A percentile compares a stretch with the other conserved stretches of the same genome.
Conservation (phyloP, 1,140 invertebrate species). For the Mycetomoellerius zeteki region DNA sequence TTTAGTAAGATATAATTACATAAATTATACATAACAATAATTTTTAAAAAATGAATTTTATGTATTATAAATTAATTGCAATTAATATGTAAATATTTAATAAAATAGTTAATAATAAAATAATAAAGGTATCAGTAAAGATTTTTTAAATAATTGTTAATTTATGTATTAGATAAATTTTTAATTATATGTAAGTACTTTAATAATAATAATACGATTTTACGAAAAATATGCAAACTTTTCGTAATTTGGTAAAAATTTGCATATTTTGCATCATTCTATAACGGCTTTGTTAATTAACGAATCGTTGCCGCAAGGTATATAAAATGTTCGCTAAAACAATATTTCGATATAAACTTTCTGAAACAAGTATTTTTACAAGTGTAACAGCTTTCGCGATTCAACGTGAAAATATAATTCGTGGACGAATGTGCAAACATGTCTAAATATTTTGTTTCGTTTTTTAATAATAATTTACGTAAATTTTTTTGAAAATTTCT, state of each 20-base stretch:
- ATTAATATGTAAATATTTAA: neutral
- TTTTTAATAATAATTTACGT: conserved; percentile 18
- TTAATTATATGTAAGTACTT: neutral
- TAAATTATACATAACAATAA: neutral
- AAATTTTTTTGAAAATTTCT: conserved; percentile 13
- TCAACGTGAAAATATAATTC: conserved; percentile 46
- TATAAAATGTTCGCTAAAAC: conserved; percentile 28
- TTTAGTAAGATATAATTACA: neutral
- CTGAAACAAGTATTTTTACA: conserved; percentile 48
- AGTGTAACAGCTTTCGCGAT: conserved; percentile 14
- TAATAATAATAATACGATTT: neutral
- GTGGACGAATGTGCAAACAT: conserved; percentile 47
- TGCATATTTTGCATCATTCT: conserved; percentile 30
- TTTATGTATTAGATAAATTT: neutral
- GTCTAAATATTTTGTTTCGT: conserved; percentile 5
- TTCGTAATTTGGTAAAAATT: conserved; percentile 8
- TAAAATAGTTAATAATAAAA: conserved; percentile 8
- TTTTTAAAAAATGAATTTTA: neutral
- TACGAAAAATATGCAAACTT: neutral
- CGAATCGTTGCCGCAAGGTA: neutral
- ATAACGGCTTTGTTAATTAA: conserved; percentile 20
- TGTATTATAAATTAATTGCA: neutral
- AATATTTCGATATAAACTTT: conserved; percentile 45
- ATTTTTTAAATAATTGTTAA: neutral
- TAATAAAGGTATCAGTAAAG: neutral